phyloP scores from a whole-genome alignment of 2,888 invertebrate species.

The Trissonchulus latispiculum region DNA sequence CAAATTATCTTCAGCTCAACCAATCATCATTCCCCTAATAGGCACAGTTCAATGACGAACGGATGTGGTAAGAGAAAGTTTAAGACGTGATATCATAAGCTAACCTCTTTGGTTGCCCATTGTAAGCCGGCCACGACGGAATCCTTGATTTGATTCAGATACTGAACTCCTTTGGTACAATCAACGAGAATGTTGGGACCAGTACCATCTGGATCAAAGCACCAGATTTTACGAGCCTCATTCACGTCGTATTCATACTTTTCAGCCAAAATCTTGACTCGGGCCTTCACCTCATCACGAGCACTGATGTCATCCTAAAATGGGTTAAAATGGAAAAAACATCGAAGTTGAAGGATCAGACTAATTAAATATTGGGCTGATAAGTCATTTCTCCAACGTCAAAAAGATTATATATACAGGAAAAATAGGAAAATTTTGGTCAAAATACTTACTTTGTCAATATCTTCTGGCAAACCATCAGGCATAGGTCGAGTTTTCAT shows the following conservation, averaged over 20 bases:
- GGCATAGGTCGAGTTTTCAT: constrained; percentile 92
- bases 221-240: constrained; percentile 96
- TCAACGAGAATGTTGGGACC: constrained; percentile 96
- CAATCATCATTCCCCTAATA: too few species aligned
- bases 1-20: too few species aligned
- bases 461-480: constrained; percentile 90
- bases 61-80: too few species aligned
- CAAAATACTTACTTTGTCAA: constrained; percentile 82
- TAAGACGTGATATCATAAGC: too few species aligned
- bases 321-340: too few species aligned
- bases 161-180: constrained; percentile 99
- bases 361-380: too few species aligned
- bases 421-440: too few species aligned
- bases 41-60: too few species aligned
- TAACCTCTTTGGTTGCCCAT: constrained; percentile 92
- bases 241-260: constrained; percentile 94
- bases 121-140: constrained; percentile 47
- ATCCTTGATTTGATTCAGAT: constrained; percentile 99
- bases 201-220: constrained; percentile 97
- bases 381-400: too few species aligned
- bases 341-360: too few species aligned
- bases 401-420: too few species aligned
- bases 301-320: constrained; percentile 75
- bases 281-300: constrained; percentile 91
- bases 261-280: constrained; percentile 85